Evolutionary conservation across 2,888 invertebrate genomes (phyloP).

Genomic region (Cheilosia impressa): DNA sequence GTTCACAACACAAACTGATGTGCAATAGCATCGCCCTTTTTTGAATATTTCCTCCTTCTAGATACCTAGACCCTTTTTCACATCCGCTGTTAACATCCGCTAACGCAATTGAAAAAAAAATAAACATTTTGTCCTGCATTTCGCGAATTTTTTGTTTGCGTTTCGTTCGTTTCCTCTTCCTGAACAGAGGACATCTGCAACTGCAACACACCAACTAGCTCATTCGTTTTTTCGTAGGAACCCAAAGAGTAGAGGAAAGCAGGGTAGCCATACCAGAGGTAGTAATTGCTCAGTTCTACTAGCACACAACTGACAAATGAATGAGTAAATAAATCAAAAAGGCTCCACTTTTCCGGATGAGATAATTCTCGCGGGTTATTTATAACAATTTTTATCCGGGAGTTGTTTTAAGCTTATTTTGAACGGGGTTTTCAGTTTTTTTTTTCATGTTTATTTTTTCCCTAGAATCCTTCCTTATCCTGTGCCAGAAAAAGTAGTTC

Average conservation of each 20-base stretch:
- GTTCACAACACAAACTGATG: slow-evolving; percentile 4
- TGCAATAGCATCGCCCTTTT: neutral
- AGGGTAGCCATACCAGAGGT: neutral
- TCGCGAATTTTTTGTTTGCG: slow-evolving; percentile 8
- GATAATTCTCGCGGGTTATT: slow-evolving; percentile 78
- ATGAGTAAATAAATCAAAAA: slow-evolving; percentile 79
- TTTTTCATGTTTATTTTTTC: slow-evolving; percentile 14
- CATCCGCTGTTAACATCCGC: slow-evolving; percentile 46
- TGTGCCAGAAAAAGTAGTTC: slow-evolving; percentile 14
- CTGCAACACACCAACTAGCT: slow-evolving; percentile 30
- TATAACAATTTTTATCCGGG: slow-evolving; percentile 74
- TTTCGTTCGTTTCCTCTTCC: slow-evolving; percentile 54
- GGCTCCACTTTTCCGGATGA: slow-evolving; percentile 78
- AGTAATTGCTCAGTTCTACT: slow-evolving; percentile 52
- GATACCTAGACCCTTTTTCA: neutral
- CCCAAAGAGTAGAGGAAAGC: neutral
- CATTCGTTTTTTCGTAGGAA: slow-evolving; percentile 5
- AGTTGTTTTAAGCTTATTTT: slow-evolving; percentile 35
- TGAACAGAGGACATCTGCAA: slow-evolving; percentile 46
- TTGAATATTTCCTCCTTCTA: neutral
- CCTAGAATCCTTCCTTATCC: slow-evolving; percentile 51
- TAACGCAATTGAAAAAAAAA: slow-evolving; percentile 38
- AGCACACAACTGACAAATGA: slow-evolving; percentile 77
- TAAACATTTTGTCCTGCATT: slow-evolving; percentile 24
- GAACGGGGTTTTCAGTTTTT: slow-evolving; percentile 24